Evolutionary conservation across 2,797 vertebrate genomes (phyloP).

Genomic region (Cottoperca gobio): DNA sequence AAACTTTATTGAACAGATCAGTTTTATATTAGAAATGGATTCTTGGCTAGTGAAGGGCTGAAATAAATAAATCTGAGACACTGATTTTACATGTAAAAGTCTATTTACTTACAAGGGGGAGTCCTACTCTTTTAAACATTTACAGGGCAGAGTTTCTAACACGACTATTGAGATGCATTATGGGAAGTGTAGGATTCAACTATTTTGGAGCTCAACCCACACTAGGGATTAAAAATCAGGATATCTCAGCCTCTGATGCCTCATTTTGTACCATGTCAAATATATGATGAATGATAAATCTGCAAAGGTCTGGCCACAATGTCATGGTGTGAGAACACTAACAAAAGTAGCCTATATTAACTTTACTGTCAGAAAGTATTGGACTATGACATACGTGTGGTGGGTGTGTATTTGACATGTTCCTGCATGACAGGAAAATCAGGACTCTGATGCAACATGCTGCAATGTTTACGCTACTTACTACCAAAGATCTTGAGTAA

Average conservation of each 20-base stretch:
- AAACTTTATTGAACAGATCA: not conserved
- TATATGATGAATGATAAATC: too few relatives aligned
- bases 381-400: not conserved
- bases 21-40: not conserved
- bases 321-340: too few relatives aligned
- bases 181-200: not conserved
- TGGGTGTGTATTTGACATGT: not conserved
- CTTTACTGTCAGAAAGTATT: not conserved
- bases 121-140: not conserved
- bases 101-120: not conserved
- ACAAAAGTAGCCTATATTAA: too few relatives aligned
- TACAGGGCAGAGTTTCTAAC: not conserved
- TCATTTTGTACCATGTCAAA: too few relatives aligned
- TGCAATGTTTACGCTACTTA: not conserved
- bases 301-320: too few relatives aligned
- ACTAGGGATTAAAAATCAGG: not conserved
- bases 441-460: constrained; percentile 43
- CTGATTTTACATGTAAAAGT: not conserved
- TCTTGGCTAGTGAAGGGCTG: not conserved
- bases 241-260: not conserved
- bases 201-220: not conserved
- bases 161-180: not conserved
- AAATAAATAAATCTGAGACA: too few relatives aligned
- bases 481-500: accelerated
- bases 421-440: constrained; percentile 5